phyloP scores from a whole-genome alignment of 2,888 invertebrate genomes.

The Theretra japonica region DNA sequence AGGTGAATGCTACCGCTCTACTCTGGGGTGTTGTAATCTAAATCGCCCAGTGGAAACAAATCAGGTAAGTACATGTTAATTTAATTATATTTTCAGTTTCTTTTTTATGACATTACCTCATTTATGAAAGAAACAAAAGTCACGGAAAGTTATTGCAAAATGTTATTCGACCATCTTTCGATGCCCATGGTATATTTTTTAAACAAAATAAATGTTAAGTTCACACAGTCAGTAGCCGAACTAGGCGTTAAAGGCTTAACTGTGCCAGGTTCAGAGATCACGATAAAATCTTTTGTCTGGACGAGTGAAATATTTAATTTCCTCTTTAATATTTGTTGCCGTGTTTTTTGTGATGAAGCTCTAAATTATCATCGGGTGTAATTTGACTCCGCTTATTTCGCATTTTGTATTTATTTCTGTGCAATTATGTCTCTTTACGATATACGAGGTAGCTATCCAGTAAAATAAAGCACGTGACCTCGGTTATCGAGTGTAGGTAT shows the following conservation, averaged over 20 bases:
- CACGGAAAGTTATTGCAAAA: too few relatives aligned
- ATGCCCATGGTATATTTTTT: neutral
- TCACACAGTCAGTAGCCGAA: neutral
- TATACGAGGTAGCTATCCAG: neutral
- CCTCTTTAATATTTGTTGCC: constrained; percentile 9
- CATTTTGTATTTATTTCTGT: constrained; percentile 8
- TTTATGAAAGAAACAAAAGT: too few relatives aligned
- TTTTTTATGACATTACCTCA: too few relatives aligned
- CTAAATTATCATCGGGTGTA: neutral
- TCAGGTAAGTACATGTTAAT: too few relatives aligned
- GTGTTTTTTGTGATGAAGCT: constrained; percentile 22
- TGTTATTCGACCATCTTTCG: too few relatives aligned
- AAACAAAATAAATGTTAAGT: neutral
- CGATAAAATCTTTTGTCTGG: constrained; percentile 42
- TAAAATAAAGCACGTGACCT: neutral
- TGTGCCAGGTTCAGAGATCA: constrained; percentile 43
- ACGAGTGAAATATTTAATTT: constrained; percentile 33
- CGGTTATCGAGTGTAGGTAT: neutral
- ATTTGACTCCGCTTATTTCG: constrained; percentile 1
- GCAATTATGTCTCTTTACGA: constrained; percentile 9
- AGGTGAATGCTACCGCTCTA: too few relatives aligned
- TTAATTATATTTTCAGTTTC: too few relatives aligned
- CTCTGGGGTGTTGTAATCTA: too few relatives aligned
- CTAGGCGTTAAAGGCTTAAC: constrained; percentile 31
- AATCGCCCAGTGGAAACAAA: too few relatives aligned